phyloP scores from a whole-genome alignment of 2,888 invertebrate genomes.

The Junonia oenone region DNA sequence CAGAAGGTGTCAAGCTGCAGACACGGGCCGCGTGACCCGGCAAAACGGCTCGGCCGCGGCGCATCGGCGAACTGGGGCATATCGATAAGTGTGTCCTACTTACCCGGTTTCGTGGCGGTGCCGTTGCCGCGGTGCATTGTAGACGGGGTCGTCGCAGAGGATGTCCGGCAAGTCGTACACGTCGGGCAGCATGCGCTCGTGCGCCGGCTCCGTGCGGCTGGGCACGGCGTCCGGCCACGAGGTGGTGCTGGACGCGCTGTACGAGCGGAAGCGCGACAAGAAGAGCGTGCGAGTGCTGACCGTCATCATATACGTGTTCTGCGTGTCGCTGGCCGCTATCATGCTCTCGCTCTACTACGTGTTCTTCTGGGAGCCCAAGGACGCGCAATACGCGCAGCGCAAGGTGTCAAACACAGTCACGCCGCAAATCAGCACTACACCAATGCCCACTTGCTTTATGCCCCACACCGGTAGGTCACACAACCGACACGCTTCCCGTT shows the following conservation, averaged over 20 bases:
- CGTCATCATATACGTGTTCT: constrained; percentile 95
- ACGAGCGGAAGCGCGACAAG: constrained; percentile 91
- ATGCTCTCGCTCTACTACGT: constrained; percentile 96
- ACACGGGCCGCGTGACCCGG: constrained; percentile 71
- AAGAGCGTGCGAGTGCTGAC: constrained; percentile 94
- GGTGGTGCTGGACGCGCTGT: constrained; percentile 85
- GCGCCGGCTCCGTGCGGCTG: constrained; percentile 65
- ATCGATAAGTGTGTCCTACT: constrained; percentile 73
- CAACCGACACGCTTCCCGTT: constrained; percentile 55
- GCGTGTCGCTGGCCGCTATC: constrained; percentile 95
- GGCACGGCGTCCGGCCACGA: constrained; percentile 69
- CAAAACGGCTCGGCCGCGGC: constrained; percentile 53
- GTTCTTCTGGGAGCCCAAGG: constrained; percentile 93
- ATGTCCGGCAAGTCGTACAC: constrained; percentile 80
- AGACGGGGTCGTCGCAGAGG: constrained; percentile 36
- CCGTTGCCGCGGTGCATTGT: constrained; percentile 47
- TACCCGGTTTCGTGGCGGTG: constrained; percentile 50
- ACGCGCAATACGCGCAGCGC: constrained; percentile 72
- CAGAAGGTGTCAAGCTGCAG: constrained; percentile 72
- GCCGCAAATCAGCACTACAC: constrained; percentile 75
- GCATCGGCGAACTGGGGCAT: constrained; percentile 64
- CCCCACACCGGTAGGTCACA: constrained; percentile 77
- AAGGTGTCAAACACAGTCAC: constrained; percentile 74
- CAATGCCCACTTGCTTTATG: constrained; percentile 78
- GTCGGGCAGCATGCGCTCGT: constrained; percentile 77